Evolutionary conservation across 2,113 vertebrate genomes (phyloP).

Genomic region (Excalfactoria chinensis): DNA sequence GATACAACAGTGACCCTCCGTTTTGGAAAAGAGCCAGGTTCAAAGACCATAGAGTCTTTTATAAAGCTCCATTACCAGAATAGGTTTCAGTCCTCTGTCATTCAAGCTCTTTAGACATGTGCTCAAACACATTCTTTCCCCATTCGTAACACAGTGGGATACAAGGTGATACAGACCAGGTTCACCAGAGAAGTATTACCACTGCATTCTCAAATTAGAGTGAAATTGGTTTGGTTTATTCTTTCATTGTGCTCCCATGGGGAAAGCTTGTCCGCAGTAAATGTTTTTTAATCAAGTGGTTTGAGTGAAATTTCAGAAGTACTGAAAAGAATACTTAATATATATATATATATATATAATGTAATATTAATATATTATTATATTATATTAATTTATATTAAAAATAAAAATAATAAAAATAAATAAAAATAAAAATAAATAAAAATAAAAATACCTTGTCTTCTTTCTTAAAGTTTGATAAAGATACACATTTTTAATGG

Average conservation of each 20-base stretch:
- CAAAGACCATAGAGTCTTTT: neutral
- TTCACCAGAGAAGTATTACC: constrained; percentile 33
- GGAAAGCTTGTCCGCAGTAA: constrained; percentile 14
- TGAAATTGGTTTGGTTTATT: constrained; percentile 7
- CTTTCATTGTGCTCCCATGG: constrained; percentile 7
- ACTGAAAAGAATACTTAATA: neutral
- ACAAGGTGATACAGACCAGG: constrained; percentile 5
- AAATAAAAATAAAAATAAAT: no score
- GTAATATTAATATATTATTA: no score
- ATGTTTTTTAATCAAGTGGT: constrained; percentile 25
- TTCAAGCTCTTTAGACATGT: constrained; percentile 19
- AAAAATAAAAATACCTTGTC: no score
- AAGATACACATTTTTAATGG: neutral
- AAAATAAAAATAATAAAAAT: no score
- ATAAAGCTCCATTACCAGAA: constrained; percentile 23
- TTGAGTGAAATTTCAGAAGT: constrained; percentile 8
- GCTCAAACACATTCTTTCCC: constrained; percentile 42
- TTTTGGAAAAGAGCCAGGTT: constrained; percentile 18
- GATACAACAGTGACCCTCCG: neutral
- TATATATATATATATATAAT: no score
- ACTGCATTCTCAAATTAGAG: constrained; percentile 34
- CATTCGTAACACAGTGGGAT: neutral
- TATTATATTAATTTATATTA: no score
- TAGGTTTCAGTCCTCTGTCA: constrained; percentile 13
- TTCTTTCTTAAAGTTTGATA: neutral